Percentiles rank a stretch among this genome's conserved stretches.
phyloP scores from a whole-genome alignment of 53 echinoderm and acorn worm species.

The Mesocentrotus franciscanus region DNA sequence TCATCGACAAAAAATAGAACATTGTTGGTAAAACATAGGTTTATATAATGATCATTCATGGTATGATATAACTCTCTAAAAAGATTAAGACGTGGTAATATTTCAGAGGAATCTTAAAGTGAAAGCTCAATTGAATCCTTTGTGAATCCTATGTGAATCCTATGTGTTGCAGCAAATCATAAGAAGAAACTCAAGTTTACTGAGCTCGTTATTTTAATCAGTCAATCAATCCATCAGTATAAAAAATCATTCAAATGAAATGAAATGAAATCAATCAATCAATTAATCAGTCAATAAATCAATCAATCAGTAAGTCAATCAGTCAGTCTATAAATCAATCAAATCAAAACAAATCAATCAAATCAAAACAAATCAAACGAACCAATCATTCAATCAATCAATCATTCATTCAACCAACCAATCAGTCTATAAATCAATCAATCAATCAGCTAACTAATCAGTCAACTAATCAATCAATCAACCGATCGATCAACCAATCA shows the following conservation, averaged over 20 bases:
- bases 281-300: neutral
- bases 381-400: neutral
- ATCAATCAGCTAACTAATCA: neutral
- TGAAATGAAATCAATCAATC: neutral
- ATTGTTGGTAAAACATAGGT: no score
- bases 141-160: no score
- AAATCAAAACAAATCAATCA: neutral
- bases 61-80: no score
- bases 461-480: neutral
- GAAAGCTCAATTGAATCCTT: no score
- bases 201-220: neutral
- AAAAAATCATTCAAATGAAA: no score
- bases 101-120: no score
- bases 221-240: neutral
- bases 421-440: neutral
- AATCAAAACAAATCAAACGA: no score
- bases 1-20: neutral
- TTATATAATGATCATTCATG: no score
- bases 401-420: neutral
- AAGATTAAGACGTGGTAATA: no score
- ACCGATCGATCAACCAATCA: neutral
- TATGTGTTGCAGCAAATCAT: no score
- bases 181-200: no score
- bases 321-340: neutral
- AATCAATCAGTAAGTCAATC: neutral